Conservation (phyloP, 2,797 vertebrate species). For the Pitangus sulphuratus region DNA sequence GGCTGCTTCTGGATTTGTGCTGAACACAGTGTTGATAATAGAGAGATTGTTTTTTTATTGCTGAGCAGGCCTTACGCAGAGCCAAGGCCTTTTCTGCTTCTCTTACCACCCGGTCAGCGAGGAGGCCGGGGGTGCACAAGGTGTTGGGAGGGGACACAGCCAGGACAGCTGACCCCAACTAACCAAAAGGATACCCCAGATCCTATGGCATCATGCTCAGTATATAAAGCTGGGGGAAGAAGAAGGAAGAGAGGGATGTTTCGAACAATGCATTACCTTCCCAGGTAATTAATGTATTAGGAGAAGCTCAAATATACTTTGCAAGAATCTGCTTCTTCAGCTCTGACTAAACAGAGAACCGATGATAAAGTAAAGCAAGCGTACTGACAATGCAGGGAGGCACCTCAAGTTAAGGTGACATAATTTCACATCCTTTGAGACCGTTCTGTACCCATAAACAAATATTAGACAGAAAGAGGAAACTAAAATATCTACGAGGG, state of each 20-base stretch:
- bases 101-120: background rate
- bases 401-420: background rate
- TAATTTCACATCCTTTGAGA: background rate
- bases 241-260: background rate
- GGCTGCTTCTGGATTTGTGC: background rate
- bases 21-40: background rate
- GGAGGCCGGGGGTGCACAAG: background rate
- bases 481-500: background rate
- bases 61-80: background rate
- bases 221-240: background rate
- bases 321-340: background rate
- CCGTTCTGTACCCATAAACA: background rate
- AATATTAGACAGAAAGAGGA: background rate
- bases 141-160: background rate
- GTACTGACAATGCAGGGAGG: background rate
- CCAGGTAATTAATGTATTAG: background rate
- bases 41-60: background rate
- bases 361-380: background rate
- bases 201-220: background rate
- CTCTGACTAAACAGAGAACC: background rate
- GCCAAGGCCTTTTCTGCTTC: background rate
- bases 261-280: background rate
- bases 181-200: background rate
- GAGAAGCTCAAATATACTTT: background rate
- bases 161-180: background rate